These are phyloP conservation scores for Diplogasteroides magnus DNA, from an alignment of 1,140 invertebrate species.

Conservation along the genomic window DNA sequence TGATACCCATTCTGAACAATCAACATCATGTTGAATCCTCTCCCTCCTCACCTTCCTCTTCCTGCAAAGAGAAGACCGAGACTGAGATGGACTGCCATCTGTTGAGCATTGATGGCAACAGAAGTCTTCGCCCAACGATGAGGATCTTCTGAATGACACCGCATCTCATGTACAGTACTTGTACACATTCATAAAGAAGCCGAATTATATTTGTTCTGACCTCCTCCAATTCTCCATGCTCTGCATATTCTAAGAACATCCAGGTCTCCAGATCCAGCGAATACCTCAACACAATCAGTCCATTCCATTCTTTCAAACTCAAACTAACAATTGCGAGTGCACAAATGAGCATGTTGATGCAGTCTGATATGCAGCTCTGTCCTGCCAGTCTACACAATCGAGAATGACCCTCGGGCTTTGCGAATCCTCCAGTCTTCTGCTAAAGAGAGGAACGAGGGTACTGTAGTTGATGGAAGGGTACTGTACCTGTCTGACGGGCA, in stretches of 20 bases:
- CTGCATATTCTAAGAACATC: background rate
- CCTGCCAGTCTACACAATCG: background rate
- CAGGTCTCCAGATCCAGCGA: constrained; percentile 14
- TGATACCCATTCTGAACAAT: constrained; percentile 13
- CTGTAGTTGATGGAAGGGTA: too few species aligned
- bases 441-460: too few species aligned
- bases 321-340: background rate
- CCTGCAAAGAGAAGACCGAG: constrained; percentile 19
- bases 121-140: background rate
- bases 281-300: background rate
- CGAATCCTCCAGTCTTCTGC: too few species aligned
- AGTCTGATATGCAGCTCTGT: background rate
- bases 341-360: background rate
- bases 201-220: background rate
- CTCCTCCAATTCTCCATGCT: background rate
- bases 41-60: constrained; percentile 5
- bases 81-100: constrained; percentile 15
- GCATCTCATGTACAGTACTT: background rate
- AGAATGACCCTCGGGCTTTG: too few species aligned
- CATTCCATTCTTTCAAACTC: background rate
- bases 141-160: background rate
- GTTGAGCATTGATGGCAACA: constrained; percentile 12
- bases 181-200: too few species aligned
- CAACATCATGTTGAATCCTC: background rate
- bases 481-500: too few species aligned